Evolutionary conservation across 2,113 vertebrate genomes (phyloP).

Genomic region (Pipa parva): DNA sequence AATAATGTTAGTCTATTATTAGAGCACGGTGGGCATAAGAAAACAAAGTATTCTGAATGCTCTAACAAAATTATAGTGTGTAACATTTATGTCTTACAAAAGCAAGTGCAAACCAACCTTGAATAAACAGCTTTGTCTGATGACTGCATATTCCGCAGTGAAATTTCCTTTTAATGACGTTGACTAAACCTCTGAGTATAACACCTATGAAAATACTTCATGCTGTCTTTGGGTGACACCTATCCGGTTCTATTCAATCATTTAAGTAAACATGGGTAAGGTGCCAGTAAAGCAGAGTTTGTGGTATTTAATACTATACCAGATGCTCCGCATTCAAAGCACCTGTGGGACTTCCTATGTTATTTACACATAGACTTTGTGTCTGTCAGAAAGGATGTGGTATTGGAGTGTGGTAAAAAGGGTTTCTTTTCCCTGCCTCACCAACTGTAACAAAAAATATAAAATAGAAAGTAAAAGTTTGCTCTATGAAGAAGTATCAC

Average conservation of each 20-base stretch:
- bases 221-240: conserved; percentile 30
- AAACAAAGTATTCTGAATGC: neutral
- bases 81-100: neutral
- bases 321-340: conserved; percentile 37
- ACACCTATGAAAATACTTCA: conserved; percentile 32
- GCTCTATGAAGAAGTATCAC: no score
- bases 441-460: conserved; percentile 37
- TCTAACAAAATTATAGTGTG: no score
- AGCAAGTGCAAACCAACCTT: conserved; percentile 13
- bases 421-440: conserved; percentile 35
- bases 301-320: conserved; percentile 42
- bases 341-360: conserved; percentile 30
- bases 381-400: conserved; percentile 49
- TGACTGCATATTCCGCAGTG: conserved; percentile 10
- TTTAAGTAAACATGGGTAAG: conserved; percentile 33
- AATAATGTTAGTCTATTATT: no score
- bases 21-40: neutral
- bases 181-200: conserved; percentile 10
- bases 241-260: conserved; percentile 38
- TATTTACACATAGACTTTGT: conserved; percentile 35
- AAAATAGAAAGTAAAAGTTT: neutral
- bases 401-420: conserved; percentile 49
- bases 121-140: conserved; percentile 21
- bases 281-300: conserved; percentile 42
- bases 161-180: conserved; percentile 4